A percentile compares a stretch with the other conserved stretches of the same genome.
phyloP scores from a whole-genome alignment of 2,797 vertebrate genomes.

The Acridotheres tristis region DNA sequence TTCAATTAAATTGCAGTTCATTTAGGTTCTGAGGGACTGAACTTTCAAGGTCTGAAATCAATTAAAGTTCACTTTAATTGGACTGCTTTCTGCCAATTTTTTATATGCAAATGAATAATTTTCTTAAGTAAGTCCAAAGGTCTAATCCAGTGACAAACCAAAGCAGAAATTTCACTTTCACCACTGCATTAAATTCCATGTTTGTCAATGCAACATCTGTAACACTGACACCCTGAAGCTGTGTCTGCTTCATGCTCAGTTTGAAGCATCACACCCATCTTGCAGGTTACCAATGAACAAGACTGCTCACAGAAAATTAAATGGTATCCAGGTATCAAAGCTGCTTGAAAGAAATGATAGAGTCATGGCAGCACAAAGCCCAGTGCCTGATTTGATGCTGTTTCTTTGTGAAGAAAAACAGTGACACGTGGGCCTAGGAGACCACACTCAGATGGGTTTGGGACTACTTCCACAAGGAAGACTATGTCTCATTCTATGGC shows the following conservation, averaged over 20 bases:
- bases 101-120: background rate
- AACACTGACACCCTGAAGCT: background rate
- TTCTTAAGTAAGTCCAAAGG: background rate
- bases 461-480: background rate
- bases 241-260: background rate
- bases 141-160: background rate
- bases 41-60: background rate
- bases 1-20: background rate
- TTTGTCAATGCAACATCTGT: background rate
- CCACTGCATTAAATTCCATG: background rate
- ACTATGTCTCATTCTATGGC: background rate
- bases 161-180: background rate
- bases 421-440: background rate
- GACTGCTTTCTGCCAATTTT: background rate
- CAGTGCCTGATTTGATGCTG: background rate
- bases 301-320: background rate
- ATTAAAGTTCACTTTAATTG: background rate
- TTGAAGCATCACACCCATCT: background rate
- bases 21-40: background rate
- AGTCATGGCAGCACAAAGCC: background rate
- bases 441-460: background rate
- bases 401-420: background rate
- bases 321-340: background rate
- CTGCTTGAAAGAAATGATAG: background rate
- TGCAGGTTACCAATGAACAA: background rate